Conservation (phyloP, 2,888 invertebrate species). For the Hesperia comma region DNA sequence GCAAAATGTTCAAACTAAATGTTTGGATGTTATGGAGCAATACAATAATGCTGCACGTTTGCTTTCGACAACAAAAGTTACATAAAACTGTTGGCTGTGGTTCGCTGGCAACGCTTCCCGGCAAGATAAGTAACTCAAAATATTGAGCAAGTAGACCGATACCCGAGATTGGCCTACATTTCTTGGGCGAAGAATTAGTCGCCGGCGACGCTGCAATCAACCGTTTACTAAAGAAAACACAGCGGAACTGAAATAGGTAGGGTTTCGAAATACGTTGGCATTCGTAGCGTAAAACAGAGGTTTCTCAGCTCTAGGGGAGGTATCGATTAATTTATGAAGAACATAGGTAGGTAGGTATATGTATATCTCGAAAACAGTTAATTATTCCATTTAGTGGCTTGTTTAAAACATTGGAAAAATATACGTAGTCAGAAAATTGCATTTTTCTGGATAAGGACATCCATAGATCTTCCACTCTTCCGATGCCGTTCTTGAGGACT, state of each 20-base stretch:
- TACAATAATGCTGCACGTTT: conserved; percentile 57
- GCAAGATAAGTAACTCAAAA: conserved; percentile 71
- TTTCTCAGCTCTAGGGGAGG: too few species aligned
- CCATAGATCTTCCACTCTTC: too few species aligned
- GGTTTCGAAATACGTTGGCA: conserved; percentile 59
- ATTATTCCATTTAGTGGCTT: too few species aligned
- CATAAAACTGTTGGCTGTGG: conserved; percentile 74
- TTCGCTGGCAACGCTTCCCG: conserved; percentile 75
- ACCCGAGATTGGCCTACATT: conserved; percentile 79
- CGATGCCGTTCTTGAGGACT: too few species aligned
- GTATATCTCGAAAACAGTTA: too few species aligned
- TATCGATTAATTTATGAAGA: too few species aligned
- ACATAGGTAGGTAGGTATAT: too few species aligned
- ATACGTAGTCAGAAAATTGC: too few species aligned
- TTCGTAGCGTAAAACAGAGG: not conserved
- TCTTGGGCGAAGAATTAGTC: conserved; percentile 71
- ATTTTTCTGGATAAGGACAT: too few species aligned
- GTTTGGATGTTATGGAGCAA: conserved; percentile 28
- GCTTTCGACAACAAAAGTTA: conserved; percentile 80
- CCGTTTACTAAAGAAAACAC: conserved; percentile 72
- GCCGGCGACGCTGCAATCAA: conserved; percentile 67
- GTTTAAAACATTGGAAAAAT: too few species aligned
- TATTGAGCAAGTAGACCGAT: conserved; percentile 79
- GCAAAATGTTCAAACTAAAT: conserved; percentile 9
- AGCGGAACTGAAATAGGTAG: conserved; percentile 67